These are phyloP conservation scores for Drosophila athabasca DNA, from an alignment of 1,140 invertebrate genomes.

Conservation along the genomic window DNA sequence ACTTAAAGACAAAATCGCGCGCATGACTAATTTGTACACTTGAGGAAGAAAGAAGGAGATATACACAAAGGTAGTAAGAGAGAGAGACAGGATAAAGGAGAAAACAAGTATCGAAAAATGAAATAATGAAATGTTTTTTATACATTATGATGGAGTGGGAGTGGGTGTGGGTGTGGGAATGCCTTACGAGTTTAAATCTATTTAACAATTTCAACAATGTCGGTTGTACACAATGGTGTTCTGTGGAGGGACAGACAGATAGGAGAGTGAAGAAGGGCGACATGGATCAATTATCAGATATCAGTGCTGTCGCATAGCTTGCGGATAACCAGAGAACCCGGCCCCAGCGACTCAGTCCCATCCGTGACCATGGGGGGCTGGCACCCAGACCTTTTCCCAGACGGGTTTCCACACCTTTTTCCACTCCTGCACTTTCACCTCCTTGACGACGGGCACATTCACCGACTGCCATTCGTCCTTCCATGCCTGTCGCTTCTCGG, in stretches of 20 bases:
- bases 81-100: background rate
- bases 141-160: conserved; percentile 54
- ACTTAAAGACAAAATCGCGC: conserved; percentile 80
- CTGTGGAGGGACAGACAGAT: background rate
- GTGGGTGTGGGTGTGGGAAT: conserved; percentile 21
- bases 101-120: background rate
- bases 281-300: conserved; percentile 70
- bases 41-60: conserved; percentile 32
- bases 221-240: conserved; percentile 39
- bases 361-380: conserved; percentile 84
- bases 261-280: conserved; percentile 5
- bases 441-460: conserved; percentile 86
- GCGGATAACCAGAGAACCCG: conserved; percentile 6
- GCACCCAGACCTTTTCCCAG: conserved; percentile 91
- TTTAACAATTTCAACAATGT: conserved; percentile 55
- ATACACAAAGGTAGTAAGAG: background rate
- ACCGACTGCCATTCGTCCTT: conserved; percentile 89
- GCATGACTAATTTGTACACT: conserved; percentile 82
- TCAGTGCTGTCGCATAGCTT: conserved; percentile 74
- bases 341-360: conserved; percentile 85
- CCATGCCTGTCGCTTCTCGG: conserved; percentile 90
- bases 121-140: conserved; percentile 47
- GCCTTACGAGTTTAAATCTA: conserved; percentile 47
- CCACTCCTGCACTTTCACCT: conserved; percentile 89
- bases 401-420: conserved; percentile 90